Conservation (phyloP, 2,797 vertebrate genomes). For the Danio choprae region DNA sequence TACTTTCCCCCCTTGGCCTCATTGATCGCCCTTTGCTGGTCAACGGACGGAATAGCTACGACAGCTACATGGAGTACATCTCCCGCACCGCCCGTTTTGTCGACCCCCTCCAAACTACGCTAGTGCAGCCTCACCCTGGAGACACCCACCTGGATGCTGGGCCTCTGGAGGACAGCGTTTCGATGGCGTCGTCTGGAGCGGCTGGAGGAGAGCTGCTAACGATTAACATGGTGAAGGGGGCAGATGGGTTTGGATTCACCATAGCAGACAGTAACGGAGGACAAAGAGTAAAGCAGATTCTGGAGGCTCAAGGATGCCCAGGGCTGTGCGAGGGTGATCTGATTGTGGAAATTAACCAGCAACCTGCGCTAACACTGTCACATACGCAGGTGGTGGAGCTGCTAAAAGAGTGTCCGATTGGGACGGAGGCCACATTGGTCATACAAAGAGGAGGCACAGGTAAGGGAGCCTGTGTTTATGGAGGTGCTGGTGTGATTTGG, state of each 20-base stretch:
- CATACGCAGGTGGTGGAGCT: conserved; percentile 98
- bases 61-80: conserved; percentile 97
- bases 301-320: conserved; percentile 96
- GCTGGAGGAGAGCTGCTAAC: conserved; percentile 94
- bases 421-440: conserved; percentile 90
- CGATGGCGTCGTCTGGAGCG: conserved; percentile 95
- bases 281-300: conserved; percentile 96
- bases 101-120: conserved; percentile 79
- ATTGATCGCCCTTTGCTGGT: conserved; percentile 93
- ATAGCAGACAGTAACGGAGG: conserved; percentile 94
- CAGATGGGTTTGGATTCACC: conserved; percentile 96
- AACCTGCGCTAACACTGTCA: conserved; percentile 88
- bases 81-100: conserved; percentile 93
- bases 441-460: conserved; percentile 93
- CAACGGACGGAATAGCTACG: conserved; percentile 94
- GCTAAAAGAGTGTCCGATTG: conserved; percentile 94
- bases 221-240: conserved; percentile 96
- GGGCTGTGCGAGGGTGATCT: conserved; percentile 96
- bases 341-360: conserved; percentile 97
- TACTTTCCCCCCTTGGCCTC: conserved; percentile 93
- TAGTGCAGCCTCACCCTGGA: conserved; percentile 87
- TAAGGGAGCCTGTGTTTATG: conserved; percentile 74
- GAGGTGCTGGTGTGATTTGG: not conserved
- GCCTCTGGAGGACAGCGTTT: conserved; percentile 91
- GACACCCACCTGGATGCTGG: conserved; percentile 90